Evolutionary conservation across 2,888 invertebrate species (phyloP).

Genomic region (Smittia sp.): DNA sequence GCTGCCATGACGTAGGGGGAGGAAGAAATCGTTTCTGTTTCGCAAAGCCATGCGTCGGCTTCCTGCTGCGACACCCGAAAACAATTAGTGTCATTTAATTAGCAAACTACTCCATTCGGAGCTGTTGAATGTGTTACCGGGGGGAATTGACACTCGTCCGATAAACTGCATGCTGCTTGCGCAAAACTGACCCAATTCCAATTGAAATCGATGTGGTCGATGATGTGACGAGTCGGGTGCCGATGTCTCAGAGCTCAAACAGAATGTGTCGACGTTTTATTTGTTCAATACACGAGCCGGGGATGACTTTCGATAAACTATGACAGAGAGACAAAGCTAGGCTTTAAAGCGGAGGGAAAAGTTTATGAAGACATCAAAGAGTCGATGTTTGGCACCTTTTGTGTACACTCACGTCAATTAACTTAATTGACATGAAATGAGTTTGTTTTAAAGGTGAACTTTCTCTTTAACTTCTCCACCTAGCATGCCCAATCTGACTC

Average conservation of each 20-base stretch:
- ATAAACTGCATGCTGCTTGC: background rate
- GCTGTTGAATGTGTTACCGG: background rate
- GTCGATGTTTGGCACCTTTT: background rate
- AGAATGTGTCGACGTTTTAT: background rate
- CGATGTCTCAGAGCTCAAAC: background rate
- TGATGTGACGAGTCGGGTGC: background rate
- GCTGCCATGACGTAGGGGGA: too few species aligned
- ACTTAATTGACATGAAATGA: background rate
- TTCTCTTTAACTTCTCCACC: too few species aligned
- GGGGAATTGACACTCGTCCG: background rate
- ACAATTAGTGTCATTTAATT: conserved; percentile 13
- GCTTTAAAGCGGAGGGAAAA: background rate
- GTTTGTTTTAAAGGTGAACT: background rate
- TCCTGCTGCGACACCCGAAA: conserved; percentile 26
- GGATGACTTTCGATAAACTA: background rate
- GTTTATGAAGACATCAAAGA: conserved; percentile 10
- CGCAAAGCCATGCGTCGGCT: background rate
- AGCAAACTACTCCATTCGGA: background rate
- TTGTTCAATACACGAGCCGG: background rate
- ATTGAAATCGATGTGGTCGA: background rate
- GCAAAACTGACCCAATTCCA: conserved; percentile 8
- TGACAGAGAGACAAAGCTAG: background rate
- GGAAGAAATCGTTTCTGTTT: background rate
- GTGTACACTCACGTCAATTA: background rate
- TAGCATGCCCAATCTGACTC: background rate